Evolutionary conservation across 1,140 invertebrate genomes (phyloP), one percentile per base, ranked within the genome.

Genomic region (Drosophila persimilis): DNA sequence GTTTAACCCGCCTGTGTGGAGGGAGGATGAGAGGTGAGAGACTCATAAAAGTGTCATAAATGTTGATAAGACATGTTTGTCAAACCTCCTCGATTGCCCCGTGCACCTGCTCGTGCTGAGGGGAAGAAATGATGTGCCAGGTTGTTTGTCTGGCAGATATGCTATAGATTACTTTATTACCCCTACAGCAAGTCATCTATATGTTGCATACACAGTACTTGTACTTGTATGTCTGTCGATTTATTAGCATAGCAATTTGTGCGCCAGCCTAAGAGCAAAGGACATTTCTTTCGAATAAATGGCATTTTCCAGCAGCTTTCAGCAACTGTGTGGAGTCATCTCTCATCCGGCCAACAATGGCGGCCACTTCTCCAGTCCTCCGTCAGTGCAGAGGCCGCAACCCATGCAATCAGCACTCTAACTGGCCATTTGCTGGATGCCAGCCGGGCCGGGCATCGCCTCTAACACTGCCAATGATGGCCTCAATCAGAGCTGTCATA

Each of bases 51-150:
- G 73, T 81, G 81, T 46, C 81, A 85, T 86, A 85, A 85, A 85
- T 75, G 83, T 86, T 85, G 81, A 85, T 85, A 85, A 86, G 81
- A 61, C 83, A 86, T 74, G 83, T 86, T 86, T 74, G 80, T 84
- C 71, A 67, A 46, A 56, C 45, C 51, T 56, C 8, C 11, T 13
- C 35, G 35, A 39, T 39, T 56, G 43, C 7, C 35, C 11, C 13
- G 44, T 56, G 51, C 44, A 48, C 29, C 15, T 57, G 51, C 43
- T 66, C 20, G n/a, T 46, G 7, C 13, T 60, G 3, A 2, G n/a
- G 26, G 41, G n/a, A 11, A 26, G 29, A 29, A 53, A 51, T n/a
- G 22, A 57, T 44, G 39, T 67, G 77, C 48, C 73, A 85, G 64
- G 78, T 71, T 77, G 58, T 74, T 65, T 47, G 62, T 73, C 65